Base-by-base conservation (phyloP, 2,113 vertebrate genomes). In the Takifugu flavidus region DNA sequence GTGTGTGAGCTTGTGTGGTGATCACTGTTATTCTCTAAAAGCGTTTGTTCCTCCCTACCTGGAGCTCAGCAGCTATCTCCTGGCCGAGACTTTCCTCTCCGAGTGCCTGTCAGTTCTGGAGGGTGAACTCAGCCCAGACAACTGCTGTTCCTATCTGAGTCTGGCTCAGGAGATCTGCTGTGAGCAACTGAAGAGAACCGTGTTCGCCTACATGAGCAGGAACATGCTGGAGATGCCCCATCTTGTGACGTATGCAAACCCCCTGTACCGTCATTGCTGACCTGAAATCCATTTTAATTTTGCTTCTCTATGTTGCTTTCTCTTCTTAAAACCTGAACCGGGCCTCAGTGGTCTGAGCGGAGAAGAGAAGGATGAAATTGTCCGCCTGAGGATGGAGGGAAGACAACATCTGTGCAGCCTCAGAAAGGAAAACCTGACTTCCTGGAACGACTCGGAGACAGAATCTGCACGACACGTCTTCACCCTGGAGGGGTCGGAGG, bases 371-470 rank as follows among this genome's bases (percentile, higher is more conserved):
- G 67, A 77, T 1, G 59, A 84, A 31, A 59, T 91, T 1, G 14
- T 89, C 20, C 62, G 28, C 5, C 51, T 90, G 59, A 83, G 92
- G 54, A 77, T 27, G 1, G 53, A 8, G 2, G 86, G 88, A 43
- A 62, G 74, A 6, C 53, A 0, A 29, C 49, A 3, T 25, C 80
- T 92, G 27, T 92, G 92, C 61, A 79, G 81, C 59, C 78, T 93
- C 5, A 84, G 87, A 46, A 92, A 93, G 57, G 92, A 93, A 74
- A 92, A 89, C 65, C 75, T 92, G 20, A 84, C 71, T 13, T 75
- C 87, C 4, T 78, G 77, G 76, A 79, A 70, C 0, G 65, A 82
- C 20, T 70, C 65, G 1, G 87, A 87, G 45, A 90, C 82, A 2
- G 79, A 86, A 26, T 6, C 27, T 14, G 70, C 86, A 2, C 72